Percentiles rank a stretch among this genome's conserved stretches.
These are phyloP conservation scores for Monochamus saltuarius DNA, from an alignment of 1,140 invertebrate species.

Conservation along the genomic window DNA sequence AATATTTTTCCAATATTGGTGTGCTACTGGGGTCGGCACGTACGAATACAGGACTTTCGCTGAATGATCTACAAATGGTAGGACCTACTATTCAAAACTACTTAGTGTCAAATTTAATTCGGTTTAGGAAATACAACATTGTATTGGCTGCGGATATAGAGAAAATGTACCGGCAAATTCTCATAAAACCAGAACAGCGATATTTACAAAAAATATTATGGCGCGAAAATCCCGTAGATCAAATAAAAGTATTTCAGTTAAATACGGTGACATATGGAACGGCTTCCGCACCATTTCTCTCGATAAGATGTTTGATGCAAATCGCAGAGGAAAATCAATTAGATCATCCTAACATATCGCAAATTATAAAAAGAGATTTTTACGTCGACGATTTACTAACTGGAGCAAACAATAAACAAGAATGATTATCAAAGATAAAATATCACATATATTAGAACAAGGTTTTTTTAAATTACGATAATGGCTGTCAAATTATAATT, in stretches of 20 bases:
- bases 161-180: conserved; percentile 51
- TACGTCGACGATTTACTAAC: too few relatives aligned
- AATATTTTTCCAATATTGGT: too few relatives aligned
- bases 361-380: too few relatives aligned
- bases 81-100: conserved; percentile 40
- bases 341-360: conserved; percentile 1
- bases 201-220: conserved; percentile 33
- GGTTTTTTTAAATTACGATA: too few relatives aligned
- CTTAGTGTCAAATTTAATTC: conserved; percentile 47
- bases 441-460: too few relatives aligned
- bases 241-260: conserved; percentile 37
- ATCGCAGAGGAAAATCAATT: conserved; percentile 3
- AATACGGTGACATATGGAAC: conserved; percentile 44
- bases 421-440: too few relatives aligned
- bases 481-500: conserved; percentile 53
- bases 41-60: conserved; percentile 33
- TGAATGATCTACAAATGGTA: conserved; percentile 39
- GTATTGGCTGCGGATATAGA: conserved; percentile 51
- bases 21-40: too few relatives aligned
- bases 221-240: conserved; percentile 28
- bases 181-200: conserved; percentile 41
- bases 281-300: conserved; percentile 32
- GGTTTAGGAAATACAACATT: conserved; percentile 48
- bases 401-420: too few relatives aligned
- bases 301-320: conserved; percentile 24